Evolutionary conservation across 2,888 invertebrate species (phyloP).

Genomic region (Lymantria monacha): DNA sequence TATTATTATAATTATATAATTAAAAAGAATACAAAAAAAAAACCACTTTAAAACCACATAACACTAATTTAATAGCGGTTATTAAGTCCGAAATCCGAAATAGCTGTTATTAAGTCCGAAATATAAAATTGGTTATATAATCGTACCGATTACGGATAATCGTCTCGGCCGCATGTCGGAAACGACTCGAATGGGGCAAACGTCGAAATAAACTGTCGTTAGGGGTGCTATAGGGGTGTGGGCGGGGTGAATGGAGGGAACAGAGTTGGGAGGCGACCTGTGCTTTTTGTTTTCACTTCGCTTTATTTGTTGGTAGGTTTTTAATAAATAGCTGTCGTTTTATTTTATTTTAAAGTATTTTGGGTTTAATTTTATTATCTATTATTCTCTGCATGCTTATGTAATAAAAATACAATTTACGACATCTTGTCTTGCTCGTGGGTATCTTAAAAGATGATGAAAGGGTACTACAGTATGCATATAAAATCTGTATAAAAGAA

Average conservation of each 20-base stretch:
- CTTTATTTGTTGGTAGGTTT: slow-evolving; percentile 20
- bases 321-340: not conserved
- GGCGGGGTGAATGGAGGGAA: slow-evolving; percentile 39
- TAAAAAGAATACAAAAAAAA: not conserved
- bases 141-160: slow-evolving; percentile 48
- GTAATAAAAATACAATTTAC: no score
- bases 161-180: slow-evolving; percentile 50
- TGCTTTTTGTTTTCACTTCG: slow-evolving; percentile 21
- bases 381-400: no score
- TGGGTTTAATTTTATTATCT: no score
- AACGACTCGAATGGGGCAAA: slow-evolving; percentile 61
- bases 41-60: not conserved
- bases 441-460: no score
- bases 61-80: not conserved
- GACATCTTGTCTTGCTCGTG: no score
- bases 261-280: slow-evolving; percentile 28
- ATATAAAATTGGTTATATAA: slow-evolving; percentile 18
- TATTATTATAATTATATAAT: not conserved
- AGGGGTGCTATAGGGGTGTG: slow-evolving; percentile 29
- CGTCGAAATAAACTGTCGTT: slow-evolving; percentile 63
- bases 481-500: no score
- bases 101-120: not conserved
- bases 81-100: no score
- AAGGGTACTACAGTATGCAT: no score
- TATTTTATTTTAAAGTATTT: slow-evolving; percentile 1